A percentile compares a stretch with the other conserved stretches of the same genome.
phyloP scores from a whole-genome alignment of 2,113 vertebrate genomes.

The Sigmodon hispidus region DNA sequence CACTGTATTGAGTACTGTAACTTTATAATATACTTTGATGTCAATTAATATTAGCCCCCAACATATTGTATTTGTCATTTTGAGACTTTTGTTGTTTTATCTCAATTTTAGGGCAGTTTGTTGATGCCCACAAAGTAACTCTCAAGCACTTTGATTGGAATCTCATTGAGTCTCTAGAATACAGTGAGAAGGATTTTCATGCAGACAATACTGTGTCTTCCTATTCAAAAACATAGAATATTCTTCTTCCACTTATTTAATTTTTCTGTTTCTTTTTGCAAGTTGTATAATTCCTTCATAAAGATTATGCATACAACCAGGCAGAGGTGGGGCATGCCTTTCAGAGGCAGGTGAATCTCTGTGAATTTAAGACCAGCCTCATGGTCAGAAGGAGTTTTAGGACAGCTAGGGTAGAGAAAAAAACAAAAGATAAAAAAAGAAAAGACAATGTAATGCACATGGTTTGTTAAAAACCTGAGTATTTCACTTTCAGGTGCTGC shows the following conservation, averaged over 20 bases:
- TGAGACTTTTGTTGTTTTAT: background rate
- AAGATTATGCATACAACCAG: background rate
- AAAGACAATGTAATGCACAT: background rate
- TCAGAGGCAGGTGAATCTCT: background rate
- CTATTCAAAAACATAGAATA: background rate
- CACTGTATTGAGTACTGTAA: background rate
- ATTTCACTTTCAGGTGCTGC: background rate
- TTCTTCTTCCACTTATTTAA: background rate
- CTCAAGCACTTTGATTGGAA: background rate
- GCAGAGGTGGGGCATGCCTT: background rate
- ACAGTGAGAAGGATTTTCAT: background rate
- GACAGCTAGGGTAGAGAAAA: background rate
- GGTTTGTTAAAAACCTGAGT: background rate
- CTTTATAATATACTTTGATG: background rate
- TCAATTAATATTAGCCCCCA: background rate
- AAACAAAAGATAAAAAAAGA: background rate
- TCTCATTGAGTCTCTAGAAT: background rate
- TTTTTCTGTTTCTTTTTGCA: background rate
- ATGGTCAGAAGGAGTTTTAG: background rate
- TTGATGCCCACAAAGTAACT: background rate
- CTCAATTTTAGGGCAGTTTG: too few relatives aligned
- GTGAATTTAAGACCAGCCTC: background rate
- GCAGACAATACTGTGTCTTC: background rate
- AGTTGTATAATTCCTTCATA: background rate
- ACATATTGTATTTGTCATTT: background rate